These are phyloP conservation scores for Otis tarda DNA, from an alignment of 2,113 vertebrate genomes.

Conservation along the genomic window DNA sequence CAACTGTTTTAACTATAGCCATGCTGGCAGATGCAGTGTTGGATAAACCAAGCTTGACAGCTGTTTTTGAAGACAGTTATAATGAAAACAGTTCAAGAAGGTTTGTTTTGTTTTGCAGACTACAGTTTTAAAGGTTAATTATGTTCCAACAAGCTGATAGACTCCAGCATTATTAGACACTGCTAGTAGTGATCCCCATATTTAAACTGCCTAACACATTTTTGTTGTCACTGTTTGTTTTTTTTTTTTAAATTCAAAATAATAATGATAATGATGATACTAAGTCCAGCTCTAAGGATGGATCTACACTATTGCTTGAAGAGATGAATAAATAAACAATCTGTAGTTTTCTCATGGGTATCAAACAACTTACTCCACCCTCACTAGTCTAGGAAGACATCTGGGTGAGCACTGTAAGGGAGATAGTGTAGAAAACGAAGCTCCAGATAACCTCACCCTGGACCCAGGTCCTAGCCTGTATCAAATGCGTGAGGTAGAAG, in stretches of 20 bases:
- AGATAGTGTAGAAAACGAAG: background rate
- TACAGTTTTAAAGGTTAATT: background rate
- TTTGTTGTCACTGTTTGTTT: background rate
- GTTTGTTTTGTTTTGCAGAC: background rate
- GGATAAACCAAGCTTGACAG: background rate
- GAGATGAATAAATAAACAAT: background rate
- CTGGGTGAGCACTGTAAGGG: background rate
- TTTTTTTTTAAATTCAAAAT: background rate
- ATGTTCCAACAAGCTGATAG: background rate
- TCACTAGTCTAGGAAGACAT: background rate
- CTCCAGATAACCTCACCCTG: background rate
- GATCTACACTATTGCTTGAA: background rate
- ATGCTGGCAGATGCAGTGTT: background rate
- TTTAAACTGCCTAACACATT: background rate
- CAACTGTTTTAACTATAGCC: background rate
- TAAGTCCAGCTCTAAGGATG: background rate
- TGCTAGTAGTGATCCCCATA: background rate
- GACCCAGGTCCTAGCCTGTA: background rate
- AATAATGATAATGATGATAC: background rate
- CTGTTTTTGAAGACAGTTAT: background rate
- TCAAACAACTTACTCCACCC: background rate
- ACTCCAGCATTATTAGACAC: background rate
- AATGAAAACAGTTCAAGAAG: background rate
- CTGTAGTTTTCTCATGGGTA: background rate
- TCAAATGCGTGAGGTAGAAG: background rate